A percentile compares a stretch with the other conserved stretches of the same genome.
Evolutionary conservation across 2,113 vertebrate species (phyloP).

Genomic region (Ondatra zibethicus): DNA sequence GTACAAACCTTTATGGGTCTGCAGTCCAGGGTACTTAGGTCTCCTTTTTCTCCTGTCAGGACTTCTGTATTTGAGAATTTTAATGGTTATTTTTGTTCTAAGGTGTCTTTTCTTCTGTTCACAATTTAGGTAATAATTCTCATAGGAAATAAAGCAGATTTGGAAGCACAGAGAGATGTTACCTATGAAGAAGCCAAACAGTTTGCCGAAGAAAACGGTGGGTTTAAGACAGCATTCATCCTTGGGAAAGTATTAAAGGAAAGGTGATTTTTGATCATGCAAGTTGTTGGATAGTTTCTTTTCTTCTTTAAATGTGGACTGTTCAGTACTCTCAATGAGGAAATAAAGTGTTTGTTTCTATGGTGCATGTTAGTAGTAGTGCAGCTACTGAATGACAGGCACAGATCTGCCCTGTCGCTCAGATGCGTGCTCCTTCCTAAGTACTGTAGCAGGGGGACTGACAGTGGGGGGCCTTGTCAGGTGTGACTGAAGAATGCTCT

Average conservation of each 20-base stretch:
- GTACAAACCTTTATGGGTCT: neutral
- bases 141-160: conserved; percentile 98
- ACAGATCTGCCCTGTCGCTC: neutral
- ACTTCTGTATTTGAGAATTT: conserved; percentile 58
- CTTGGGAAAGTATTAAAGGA: conserved; percentile 17
- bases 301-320: neutral
- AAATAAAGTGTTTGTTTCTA: conserved; percentile 24
- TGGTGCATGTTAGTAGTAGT: neutral
- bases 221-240: conserved; percentile 68
- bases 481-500: conserved; percentile 1
- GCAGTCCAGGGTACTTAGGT: neutral
- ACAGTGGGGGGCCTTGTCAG: neutral
- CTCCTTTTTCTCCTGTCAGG: neutral
- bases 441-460: neutral
- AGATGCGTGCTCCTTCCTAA: neutral
- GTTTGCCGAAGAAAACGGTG: conserved; percentile 99
- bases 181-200: conserved; percentile 99
- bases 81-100: conserved; percentile 65
- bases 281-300: neutral
- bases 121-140: conserved; percentile 96
- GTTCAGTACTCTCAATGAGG: neutral
- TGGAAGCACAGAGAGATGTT: conserved; percentile 98
- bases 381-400: neutral
- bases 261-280: conserved; percentile 54
- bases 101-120: conserved; percentile 76